phyloP scores from a whole-genome alignment of 2,113 vertebrate species.

The Hydrolagus affinis region DNA sequence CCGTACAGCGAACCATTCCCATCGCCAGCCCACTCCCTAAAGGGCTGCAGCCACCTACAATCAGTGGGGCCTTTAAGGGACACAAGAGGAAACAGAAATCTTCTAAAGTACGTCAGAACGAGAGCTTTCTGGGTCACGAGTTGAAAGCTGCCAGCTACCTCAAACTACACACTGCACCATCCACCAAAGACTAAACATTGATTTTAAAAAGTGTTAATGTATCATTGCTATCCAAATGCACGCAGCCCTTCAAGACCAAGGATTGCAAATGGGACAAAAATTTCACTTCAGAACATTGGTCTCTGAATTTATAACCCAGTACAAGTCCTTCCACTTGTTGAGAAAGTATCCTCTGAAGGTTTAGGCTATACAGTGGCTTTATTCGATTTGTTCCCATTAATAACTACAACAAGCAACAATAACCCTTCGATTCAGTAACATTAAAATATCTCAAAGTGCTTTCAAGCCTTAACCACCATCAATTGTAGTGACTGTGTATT shows the following conservation, averaged over 20 bases:
- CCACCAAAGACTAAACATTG: neutral
- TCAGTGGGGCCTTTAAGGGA: slow-evolving; percentile 22
- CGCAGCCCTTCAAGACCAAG: neutral
- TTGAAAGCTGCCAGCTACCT: slow-evolving; percentile 4
- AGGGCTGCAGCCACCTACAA: neutral
- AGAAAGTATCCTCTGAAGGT: neutral
- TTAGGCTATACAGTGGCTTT: neutral
- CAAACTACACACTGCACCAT: neutral
- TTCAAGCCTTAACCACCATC: too few species aligned
- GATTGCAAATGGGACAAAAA: neutral
- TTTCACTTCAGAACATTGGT: neutral
- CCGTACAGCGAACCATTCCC: slow-evolving; percentile 5
- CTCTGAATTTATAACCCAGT: neutral
- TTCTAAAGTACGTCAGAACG: slow-evolving; percentile 21
- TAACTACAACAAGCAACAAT: neutral
- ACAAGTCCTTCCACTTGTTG: neutral
- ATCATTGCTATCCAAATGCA: neutral
- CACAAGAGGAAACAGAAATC: slow-evolving; percentile 8
- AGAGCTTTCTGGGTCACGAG: neutral
- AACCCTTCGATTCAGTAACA: too few species aligned
- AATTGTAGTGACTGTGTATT: too few species aligned
- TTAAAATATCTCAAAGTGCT: too few species aligned
- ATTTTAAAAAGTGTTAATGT: neutral
- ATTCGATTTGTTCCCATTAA: neutral
- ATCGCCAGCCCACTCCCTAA: neutral